A percentile compares a stretch with the other conserved stretches of the same genome.
Evolutionary conservation across 2,113 vertebrate species (phyloP).

Genomic region (Aythya baeri): DNA sequence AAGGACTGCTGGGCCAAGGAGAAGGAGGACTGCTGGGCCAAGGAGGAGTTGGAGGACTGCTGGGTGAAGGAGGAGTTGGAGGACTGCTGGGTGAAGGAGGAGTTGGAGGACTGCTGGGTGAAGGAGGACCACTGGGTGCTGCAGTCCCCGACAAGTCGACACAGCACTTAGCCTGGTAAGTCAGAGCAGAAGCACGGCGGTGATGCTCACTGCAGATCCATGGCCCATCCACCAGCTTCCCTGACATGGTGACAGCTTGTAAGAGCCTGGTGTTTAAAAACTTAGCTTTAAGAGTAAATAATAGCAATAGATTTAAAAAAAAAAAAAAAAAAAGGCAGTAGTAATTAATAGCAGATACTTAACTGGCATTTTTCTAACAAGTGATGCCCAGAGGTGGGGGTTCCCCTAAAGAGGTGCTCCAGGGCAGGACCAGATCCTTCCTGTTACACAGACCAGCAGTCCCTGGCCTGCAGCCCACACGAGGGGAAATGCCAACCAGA

Average conservation of each 20-base stretch:
- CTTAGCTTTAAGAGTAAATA: not conserved
- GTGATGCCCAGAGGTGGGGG: too few species aligned
- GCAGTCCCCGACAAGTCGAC: not conserved
- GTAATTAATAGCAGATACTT: not conserved
- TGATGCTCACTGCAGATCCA: not conserved
- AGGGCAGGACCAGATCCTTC: not conserved
- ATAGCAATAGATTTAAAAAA: too few species aligned
- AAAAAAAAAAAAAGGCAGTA: too few species aligned
- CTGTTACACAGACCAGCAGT: not conserved
- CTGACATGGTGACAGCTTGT: too few species aligned
- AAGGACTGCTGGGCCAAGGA: not conserved
- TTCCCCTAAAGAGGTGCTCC: not conserved
- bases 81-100: not conserved
- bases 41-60: not conserved
- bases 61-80: not conserved
- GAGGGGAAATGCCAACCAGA: not conserved
- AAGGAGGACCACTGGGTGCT: not conserved
- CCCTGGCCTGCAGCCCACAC: fast-evolving
- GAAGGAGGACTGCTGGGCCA: not conserved
- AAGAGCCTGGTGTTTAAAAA: not conserved
- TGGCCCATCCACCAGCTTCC: too few species aligned
- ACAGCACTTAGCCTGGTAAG: not conserved
- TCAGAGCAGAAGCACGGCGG: not conserved
- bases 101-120: not conserved
- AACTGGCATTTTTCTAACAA: too few species aligned